These are phyloP conservation scores for Halichoerus grypus DNA, from an alignment of 2,113 vertebrate genomes.

Conservation along the genomic window DNA sequence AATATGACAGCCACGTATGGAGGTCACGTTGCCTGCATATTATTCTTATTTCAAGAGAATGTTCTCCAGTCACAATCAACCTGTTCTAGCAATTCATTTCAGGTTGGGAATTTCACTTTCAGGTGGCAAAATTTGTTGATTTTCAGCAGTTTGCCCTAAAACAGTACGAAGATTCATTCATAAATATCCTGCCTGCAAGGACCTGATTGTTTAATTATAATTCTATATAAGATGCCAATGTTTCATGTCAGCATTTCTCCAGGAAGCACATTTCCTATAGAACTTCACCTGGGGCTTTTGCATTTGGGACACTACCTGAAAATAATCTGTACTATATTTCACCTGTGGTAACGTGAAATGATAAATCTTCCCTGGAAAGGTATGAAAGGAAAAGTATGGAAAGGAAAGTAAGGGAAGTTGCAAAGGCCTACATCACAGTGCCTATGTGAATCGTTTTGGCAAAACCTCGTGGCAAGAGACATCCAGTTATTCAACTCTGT, in stretches of 20 bases:
- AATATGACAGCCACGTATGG: constrained; percentile 8
- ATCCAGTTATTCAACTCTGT: not conserved
- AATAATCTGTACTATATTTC: not conserved
- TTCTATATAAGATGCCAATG: not conserved
- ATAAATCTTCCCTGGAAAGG: constrained; percentile 29
- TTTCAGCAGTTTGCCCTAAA: not conserved
- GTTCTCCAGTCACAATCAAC: not conserved
- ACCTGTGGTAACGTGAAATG: not conserved
- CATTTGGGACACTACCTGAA: not conserved
- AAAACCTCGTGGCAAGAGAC: constrained; percentile 7
- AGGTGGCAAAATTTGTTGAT: not conserved
- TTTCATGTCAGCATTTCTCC: not conserved
- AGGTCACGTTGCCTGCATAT: not conserved
- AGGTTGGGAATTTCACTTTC: not conserved
- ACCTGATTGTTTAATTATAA: not conserved
- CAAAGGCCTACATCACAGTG: not conserved
- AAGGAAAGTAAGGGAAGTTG: not conserved
- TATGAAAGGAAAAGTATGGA: not conserved
- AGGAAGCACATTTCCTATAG: not conserved
- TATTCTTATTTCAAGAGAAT: constrained; percentile 36
- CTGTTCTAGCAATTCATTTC: not conserved
- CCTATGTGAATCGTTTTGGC: constrained; percentile 8
- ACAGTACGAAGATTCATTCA: not conserved
- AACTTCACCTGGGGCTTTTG: not conserved
- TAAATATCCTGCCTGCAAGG: not conserved